phyloP scores from a whole-genome alignment of 2,888 invertebrate genomes.

The Caenorhabditis japonica region DNA sequence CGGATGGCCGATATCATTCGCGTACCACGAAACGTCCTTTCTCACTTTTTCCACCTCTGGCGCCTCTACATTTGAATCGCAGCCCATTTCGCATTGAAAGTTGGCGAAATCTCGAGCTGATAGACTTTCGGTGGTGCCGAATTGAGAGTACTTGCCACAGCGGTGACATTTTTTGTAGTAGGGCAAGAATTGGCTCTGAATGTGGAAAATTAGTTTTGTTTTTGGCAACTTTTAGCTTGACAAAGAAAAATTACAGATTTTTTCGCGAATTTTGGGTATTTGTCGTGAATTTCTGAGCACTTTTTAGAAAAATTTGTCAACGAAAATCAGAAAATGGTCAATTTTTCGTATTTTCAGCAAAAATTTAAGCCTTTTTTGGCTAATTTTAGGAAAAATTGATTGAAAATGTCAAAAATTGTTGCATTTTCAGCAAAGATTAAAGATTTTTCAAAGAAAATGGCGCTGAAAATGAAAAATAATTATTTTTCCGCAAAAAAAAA shows the following conservation, averaged over 20 bases:
- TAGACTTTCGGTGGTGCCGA: background rate
- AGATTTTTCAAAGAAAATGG: no score
- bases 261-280: no score
- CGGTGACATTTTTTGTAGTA: slow-evolving; percentile 34
- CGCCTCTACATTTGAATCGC: slow-evolving; percentile 10
- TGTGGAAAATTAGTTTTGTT: no score
- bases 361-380: background rate
- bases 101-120: slow-evolving; percentile 8
- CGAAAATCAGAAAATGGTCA: no score
- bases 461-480: no score
- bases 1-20: slow-evolving; percentile 31
- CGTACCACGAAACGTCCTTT: slow-evolving; percentile 13
- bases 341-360: background rate
- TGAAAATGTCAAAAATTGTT: no score
- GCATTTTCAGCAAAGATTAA: no score
- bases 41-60: slow-evolving; percentile 8
- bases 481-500: no score
- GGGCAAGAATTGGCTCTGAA: slow-evolving; percentile 39
- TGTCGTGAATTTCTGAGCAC: no score
- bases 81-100: slow-evolving; percentile 17
- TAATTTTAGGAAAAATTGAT: no score
- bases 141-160: slow-evolving; percentile 32
- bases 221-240: background rate
- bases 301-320: no score
- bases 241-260: no score